Evolutionary conservation across 2,797 vertebrate species (phyloP), one percentile per base, ranked within the genome.

Genomic region (Cirrhinus molitorella): DNA sequence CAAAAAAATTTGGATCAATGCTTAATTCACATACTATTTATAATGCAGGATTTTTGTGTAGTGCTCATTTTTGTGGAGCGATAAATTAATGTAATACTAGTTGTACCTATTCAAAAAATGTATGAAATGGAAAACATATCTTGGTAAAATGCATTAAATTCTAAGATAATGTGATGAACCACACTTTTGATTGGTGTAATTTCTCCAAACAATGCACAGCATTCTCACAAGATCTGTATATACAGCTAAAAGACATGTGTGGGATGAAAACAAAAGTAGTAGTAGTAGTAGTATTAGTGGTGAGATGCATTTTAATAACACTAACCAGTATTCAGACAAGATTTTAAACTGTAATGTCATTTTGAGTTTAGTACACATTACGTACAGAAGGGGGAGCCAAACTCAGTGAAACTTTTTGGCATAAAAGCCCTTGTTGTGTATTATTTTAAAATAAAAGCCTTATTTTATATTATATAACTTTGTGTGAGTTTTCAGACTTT

Each of bases 371-470:
- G 17, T 77, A 23, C 63, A 28, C 17, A 10, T 59, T 4, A 59
- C 47, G 72, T 76, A 76, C 85, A 88, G 76, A 63, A 57, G 68
- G n/a, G n/a, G 12, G 43, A 40, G 66, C 80, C 7, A 70, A 77
- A 90, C 76, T 12, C 79, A 91, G 90, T 91, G 40, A 94, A 17
- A 37, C 16, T 2, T 23, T 55, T 81, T 2, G 7, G 47, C 43
- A 61, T 71, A 51, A 68, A 76, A 47, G 23, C 2, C 13, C 19
- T 23, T 31, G 14, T 28, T 34, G n/a, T 59, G 5, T 70, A 23
- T 71, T 11, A 45, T 47, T 57, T 19, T 80, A 5, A 11, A 59
- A 45, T n/a, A 59, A 59, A 55, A 45, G 66, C 11, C 19, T 70
- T 45, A 6, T 61, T 71, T 78, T 37, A 55, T 19, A 21, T 72